Base-by-base conservation (phyloP, 2,888 invertebrate species). In the Lapara coniferarum region DNA sequence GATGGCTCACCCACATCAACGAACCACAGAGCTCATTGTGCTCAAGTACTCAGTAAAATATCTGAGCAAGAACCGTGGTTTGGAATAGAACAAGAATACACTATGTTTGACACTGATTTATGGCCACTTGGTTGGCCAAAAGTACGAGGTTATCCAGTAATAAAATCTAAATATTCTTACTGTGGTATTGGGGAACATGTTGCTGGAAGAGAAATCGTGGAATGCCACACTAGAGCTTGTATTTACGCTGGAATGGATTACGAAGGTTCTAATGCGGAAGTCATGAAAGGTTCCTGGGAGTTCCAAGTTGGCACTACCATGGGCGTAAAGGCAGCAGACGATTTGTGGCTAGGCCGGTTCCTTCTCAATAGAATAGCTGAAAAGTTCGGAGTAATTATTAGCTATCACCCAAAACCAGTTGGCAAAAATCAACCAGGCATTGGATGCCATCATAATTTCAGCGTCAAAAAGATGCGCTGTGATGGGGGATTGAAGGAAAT, bases 181-280 rank as follows among this genome's bases (percentile, higher is more conserved):
- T 99, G 99, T 85, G 99, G 99, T 63, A 97, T 98, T 10, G 99
- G 99, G 10, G 97, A 98, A 69, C 97, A 97, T 88, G 97, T 98
- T 4, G 98, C 97, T 82, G 99, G 98, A 4, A 95, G 99, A 72
- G 98, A 99, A 85, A 96, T 99, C 74, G 98, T 98, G 16, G 99
- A 99, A 89, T 97, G 98, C 52, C 99, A 99, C 84, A 89, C 94
- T 0, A 85, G 93, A 75, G 95, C 98, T 12, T 98, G 98, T 82
- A 91, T 99, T 69, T 99, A 98, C 86, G 97, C 99, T 69, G 99
- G 99, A 56, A 95, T 99, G 80, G 97, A 97, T 80, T 97, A 98
- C 77, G 95, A 96, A 69, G 99, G 99, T 59, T 97, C 97, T 66
- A 99, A 99, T 89, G 99, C 99, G n/a, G 99, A 99, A 94, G 99